Evolutionary conservation across 2,888 invertebrate species (phyloP).

Genomic region (Troilus luridus): DNA sequence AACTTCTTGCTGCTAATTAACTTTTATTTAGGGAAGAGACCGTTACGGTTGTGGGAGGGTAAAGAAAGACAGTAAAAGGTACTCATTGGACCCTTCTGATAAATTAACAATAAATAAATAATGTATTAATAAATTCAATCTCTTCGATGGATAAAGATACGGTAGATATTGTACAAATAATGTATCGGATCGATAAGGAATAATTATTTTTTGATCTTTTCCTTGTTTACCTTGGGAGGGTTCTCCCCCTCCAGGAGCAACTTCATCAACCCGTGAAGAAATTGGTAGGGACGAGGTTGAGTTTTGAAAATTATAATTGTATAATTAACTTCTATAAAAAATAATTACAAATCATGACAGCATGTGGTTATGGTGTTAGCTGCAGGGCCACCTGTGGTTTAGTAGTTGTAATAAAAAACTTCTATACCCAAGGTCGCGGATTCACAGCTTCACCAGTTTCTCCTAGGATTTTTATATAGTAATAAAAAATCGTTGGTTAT

Average conservation of each 20-base stretch:
- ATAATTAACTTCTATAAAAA: not conserved
- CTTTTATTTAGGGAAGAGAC: constrained; percentile 59
- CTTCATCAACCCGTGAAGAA: not conserved
- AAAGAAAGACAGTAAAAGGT: not conserved
- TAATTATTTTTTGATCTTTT: constrained; percentile 18
- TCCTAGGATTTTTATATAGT: too few relatives aligned
- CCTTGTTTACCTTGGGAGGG: not conserved
- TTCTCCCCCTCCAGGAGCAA: not conserved
- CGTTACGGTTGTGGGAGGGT: not conserved
- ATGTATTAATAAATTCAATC: not conserved
- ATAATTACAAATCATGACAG: too few relatives aligned
- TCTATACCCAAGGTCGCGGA: too few relatives aligned
- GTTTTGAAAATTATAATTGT: not conserved
- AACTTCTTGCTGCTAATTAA: constrained; percentile 44
- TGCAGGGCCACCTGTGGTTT: too few relatives aligned
- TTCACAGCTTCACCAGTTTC: too few relatives aligned
- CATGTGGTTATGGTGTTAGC: too few relatives aligned
- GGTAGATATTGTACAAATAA: not conserved
- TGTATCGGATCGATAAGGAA: not conserved
- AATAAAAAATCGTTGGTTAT: too few relatives aligned
- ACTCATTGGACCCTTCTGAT: not conserved
- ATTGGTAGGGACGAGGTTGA: not conserved
- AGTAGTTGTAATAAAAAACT: too few relatives aligned
- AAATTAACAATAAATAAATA: not conserved
- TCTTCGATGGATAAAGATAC: not conserved